Conservation (phyloP, 2,113 vertebrate species). For the Herpailurus yagouaroundi region DNA sequence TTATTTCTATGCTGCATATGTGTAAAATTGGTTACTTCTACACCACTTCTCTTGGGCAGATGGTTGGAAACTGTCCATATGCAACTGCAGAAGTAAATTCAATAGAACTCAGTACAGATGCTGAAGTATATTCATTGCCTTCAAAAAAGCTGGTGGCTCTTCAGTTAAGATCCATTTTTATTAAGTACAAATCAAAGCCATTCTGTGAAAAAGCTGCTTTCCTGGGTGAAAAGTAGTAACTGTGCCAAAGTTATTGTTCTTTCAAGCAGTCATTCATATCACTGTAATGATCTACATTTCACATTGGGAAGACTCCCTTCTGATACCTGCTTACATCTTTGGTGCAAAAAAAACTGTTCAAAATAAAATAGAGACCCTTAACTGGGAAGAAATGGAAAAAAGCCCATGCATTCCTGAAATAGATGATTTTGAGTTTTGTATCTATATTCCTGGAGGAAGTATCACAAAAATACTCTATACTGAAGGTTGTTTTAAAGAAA, state of each 20-base stretch:
- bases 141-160: conserved; percentile 92
- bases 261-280: conserved; percentile 95
- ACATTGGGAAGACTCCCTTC: conserved; percentile 87
- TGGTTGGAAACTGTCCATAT: conserved; percentile 96
- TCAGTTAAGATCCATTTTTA: conserved; percentile 94
- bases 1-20: conserved; percentile 94
- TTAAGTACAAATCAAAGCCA: conserved; percentile 92
- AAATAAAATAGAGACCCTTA: conserved; percentile 87
- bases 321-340: conserved; percentile 92
- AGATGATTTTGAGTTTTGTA: conserved; percentile 85
- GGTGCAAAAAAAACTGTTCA: conserved; percentile 85
- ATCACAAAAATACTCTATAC: conserved; percentile 93
- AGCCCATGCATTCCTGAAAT: conserved; percentile 89
- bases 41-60: conserved; percentile 94
- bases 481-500: conserved; percentile 90
- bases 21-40: conserved; percentile 93
- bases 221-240: conserved; percentile 92
- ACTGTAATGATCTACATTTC: conserved; percentile 93
- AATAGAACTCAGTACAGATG: conserved; percentile 90
- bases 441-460: conserved; percentile 94
- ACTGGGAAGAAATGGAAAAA: conserved; percentile 95
- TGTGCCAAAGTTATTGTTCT: conserved; percentile 90
- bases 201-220: conserved; percentile 91
- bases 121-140: conserved; percentile 93
- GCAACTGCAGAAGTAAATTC: conserved; percentile 87